Base-by-base conservation (phyloP, 1,140 invertebrate genomes). In the Patella vulgata region DNA sequence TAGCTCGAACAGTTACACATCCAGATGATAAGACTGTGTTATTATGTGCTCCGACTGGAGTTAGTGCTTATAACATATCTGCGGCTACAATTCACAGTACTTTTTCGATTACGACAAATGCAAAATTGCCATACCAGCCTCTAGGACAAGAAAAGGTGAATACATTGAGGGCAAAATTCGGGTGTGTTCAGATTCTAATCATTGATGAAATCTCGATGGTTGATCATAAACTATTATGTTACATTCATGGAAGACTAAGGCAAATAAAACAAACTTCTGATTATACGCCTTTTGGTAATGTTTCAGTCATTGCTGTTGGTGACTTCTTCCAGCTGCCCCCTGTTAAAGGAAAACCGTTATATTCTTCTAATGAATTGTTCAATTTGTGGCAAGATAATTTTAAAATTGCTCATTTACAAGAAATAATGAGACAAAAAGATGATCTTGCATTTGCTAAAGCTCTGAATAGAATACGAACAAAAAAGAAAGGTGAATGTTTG, bases 171-270 rank as follows among this genome's bases (percentile, higher is more conserved):
- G 33, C 12, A 9, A 57, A 67, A 62, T 40, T 58, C 19, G 23
- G 52, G 14, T 21, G 44, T 43, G 21, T 68, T 19, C 52, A 62
- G 33, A 44, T 63, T 17, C 25, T 68, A 6, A 58, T 68, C 11
- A 68, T 68, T 43, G 65, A 67, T 47, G 65, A 67, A 47, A 58
- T 67, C 30, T 62, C 65, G 1, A 67, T 67, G 65, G 59, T 67
- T n/a, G 54, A 58, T 23, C 47, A 61, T 9, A 68, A 63, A 33
- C 11, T 68, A 14, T 42, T 65, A 11, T 30, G 25, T 27, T 68
- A 68, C 42, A 40, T 68, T 27, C 33, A 60, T 61, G 60, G 48
- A 8, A 36, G 53, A 57, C 27, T 57, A n/a, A 19, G 23, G n/a
- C 54, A 57, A 57, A 57, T 57, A 12, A 57, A 43, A 43, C 3